phyloP scores from a whole-genome alignment of 2,888 invertebrate species.

The Slavum lentiscoides region DNA sequence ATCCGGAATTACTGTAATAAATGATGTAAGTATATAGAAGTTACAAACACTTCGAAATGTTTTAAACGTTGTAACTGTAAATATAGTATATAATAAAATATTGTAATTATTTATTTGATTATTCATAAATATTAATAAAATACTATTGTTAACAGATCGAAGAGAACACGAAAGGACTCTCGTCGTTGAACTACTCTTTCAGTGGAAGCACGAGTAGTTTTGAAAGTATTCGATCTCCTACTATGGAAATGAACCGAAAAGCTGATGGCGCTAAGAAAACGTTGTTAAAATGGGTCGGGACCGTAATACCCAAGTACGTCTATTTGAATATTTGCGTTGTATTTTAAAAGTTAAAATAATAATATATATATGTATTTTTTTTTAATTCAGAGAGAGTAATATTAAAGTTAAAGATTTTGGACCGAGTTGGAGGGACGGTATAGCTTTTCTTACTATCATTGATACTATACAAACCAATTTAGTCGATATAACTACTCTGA shows the following conservation, averaged over 20 bases:
- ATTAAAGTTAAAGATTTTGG: constrained; percentile 92
- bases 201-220: constrained; percentile 81
- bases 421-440: constrained; percentile 92
- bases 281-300: constrained; percentile 90
- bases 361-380: not conserved
- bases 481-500: constrained; percentile 82
- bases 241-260: constrained; percentile 59
- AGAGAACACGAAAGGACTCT: constrained; percentile 87
- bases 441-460: constrained; percentile 92
- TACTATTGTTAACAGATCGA: constrained; percentile 73
- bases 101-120: constrained; percentile 1
- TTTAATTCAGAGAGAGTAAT: constrained; percentile 73
- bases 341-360: not conserved
- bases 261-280: constrained; percentile 81
- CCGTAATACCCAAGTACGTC: constrained; percentile 79
- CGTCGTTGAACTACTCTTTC: constrained; percentile 77
- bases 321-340: not conserved
- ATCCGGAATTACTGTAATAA: constrained; percentile 40
- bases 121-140: constrained; percentile 10
- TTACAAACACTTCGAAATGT: not conserved
- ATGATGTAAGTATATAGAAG: constrained; percentile 25
- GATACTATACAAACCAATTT: constrained; percentile 92
- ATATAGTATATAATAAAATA: not conserved
- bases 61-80: not conserved
- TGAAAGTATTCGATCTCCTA: constrained; percentile 65